These are phyloP conservation scores for Zeus faber DNA, from an alignment of 2,113 vertebrate species.

Conservation along the genomic window DNA sequence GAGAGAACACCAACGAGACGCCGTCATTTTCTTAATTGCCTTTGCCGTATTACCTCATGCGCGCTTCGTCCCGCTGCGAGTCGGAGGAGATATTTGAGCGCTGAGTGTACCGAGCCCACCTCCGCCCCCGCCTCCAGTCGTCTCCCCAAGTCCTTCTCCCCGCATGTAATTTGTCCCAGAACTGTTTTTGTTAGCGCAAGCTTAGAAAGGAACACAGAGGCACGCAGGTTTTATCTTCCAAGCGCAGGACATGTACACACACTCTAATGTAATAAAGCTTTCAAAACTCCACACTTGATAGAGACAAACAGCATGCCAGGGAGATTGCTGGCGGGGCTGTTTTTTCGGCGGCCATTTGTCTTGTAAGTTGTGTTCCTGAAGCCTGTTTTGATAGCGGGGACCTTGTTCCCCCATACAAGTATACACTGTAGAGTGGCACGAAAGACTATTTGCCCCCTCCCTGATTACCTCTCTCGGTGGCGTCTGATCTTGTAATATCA, in stretches of 20 bases:
- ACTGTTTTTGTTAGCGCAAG: conserved; percentile 1
- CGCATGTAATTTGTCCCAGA: conserved; percentile 13
- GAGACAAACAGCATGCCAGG: conserved; percentile 24
- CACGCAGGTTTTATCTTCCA: conserved; percentile 18
- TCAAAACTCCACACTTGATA: conserved; percentile 30
- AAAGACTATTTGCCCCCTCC: too few relatives aligned
- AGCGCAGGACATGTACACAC: conserved; percentile 6
- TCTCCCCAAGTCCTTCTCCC: not conserved
- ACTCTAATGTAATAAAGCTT: conserved; percentile 25
- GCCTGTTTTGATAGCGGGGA: too few relatives aligned
- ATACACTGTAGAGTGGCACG: too few relatives aligned
- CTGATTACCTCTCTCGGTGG: too few relatives aligned
- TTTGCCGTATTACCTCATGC: conserved; percentile 53
- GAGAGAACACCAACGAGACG: conserved; percentile 27
- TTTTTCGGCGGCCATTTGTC: conserved; percentile 29
- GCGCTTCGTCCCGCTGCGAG: conserved; percentile 8
- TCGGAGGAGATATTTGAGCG: not conserved
- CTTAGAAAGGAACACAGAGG: conserved; percentile 10
- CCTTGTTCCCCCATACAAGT: too few relatives aligned
- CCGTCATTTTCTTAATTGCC: conserved; percentile 56
- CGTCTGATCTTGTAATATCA: too few relatives aligned
- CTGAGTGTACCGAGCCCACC: conserved; percentile 1
- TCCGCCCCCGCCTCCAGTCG: not conserved
- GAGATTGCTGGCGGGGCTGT: conserved; percentile 33
- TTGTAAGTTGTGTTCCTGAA: conserved; percentile 21